Base-by-base conservation (phyloP, 1,140 invertebrate genomes). In the Apocrypta bakeri region DNA sequence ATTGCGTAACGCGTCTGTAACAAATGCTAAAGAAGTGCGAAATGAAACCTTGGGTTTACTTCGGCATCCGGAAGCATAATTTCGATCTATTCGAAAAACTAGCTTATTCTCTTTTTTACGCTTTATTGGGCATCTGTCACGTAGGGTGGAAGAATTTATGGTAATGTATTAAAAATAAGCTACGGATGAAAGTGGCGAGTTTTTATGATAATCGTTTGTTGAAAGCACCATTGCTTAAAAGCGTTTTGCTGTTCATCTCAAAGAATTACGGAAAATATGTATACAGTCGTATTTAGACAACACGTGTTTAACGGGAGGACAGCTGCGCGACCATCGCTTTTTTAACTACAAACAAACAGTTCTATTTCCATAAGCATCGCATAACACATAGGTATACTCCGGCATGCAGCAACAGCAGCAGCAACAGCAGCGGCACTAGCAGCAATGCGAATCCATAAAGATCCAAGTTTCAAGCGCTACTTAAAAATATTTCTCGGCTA, bases 201-300 rank as follows among this genome's bases (percentile, higher is more conserved):
- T 69, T 69, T 69, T 69, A 31, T 17, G 68, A 29, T 9, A 4
- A 4, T 9, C 71, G 21, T 11, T 37, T 37, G 9, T 37, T 37
- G 3, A 4, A 37, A 37, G 33, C 6, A 21, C 17, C 71, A 27
- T 24, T 24, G 9, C 37, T 24, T 69, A 71, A 33, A 27, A 56
- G 77, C 66, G 42, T 71, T 71, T 71, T 21, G 66, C 77, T 79
- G 71, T 9, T 4, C 33, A 37, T 56, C 21, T 56, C 42, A 48
- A 48, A 48, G 42, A 48, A 48, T 48, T 48, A 48, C 12, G 21
- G 42, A 0, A 17, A 0, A 4, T 56, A 17, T 21, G 21, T 56
- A 56, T 56, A 56, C 48, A 17, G 48, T 21, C 14, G 17, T 21
- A 56, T 56, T 56, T 21, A 21, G 48, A 56, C 48, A 6, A 17